These are phyloP conservation scores for Suricata suricatta DNA, from an alignment of 2,113 vertebrate genomes.

Conservation along the genomic window DNA sequence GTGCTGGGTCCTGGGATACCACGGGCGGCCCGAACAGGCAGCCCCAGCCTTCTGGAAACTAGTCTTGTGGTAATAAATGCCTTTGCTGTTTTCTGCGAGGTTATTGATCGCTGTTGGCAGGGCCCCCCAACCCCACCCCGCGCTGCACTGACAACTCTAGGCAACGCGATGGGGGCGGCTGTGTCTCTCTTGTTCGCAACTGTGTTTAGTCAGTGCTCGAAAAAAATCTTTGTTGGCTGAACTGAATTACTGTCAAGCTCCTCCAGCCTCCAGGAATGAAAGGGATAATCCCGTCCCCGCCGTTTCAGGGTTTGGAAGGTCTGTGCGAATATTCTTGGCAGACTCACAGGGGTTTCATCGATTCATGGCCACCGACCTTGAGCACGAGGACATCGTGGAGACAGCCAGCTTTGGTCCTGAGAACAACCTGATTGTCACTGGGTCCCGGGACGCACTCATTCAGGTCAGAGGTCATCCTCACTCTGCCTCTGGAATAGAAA, in stretches of 20 bases:
- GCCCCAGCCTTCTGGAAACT: neutral
- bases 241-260: neutral
- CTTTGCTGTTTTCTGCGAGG: neutral
- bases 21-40: neutral
- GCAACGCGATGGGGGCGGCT: neutral
- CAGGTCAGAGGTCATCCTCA: conserved; percentile 75
- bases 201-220: neutral
- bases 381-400: conserved; percentile 83
- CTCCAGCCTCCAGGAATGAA: neutral
- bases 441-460: conserved; percentile 86
- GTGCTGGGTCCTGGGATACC: neutral
- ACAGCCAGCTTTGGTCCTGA: conserved; percentile 80
- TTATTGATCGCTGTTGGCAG: neutral
- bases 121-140: fast-evolving
- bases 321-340: conserved; percentile 81
- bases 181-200: fast-evolving
- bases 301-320: conserved; percentile 83
- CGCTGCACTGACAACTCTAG: neutral
- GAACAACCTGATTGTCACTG: conserved; percentile 81
- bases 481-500: neutral
- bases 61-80: neutral
- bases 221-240: neutral
- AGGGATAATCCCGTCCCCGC: neutral
- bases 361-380: conserved; percentile 79
- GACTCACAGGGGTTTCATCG: conserved; percentile 75